Evolutionary conservation across 2,888 invertebrate genomes (phyloP), one percentile per base, ranked within the genome.

Genomic region (Thymelicus sylvestris): DNA sequence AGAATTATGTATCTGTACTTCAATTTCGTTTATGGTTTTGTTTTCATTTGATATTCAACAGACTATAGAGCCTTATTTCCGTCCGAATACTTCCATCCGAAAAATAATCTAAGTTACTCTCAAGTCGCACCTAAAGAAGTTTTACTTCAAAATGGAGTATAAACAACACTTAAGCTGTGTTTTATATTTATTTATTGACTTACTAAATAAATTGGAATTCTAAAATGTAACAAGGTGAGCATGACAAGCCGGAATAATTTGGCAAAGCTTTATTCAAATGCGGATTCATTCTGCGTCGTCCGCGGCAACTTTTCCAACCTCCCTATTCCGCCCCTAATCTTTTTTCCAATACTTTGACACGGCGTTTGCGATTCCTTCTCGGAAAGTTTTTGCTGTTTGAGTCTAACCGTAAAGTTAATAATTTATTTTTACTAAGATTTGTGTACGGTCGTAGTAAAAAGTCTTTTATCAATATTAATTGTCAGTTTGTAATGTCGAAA

Each of bases 281-380:
- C 55, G 55, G 12, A 55, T 55, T 24, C 24, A 24, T 55, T 52
- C 48, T 5, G 4, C 50, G 44, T 3, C 55, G 24, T 7, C 13
- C 13, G 52, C 52, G 52, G 13, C 50, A 41, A 31, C 38, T 64
- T 39, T 8, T 41, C 52, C 13, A 47, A n/a, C 59, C 6, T 19
- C 69, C 60, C 24, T 59, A 48, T 60, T 70, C 69, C 48, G 24
- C 50, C 48, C 57, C 50, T 70, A 70, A 70, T 70, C 69, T 70
- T 70, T 70, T 70, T 47, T n/a, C 69, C 69, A 70, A 70, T 65
- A 70, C 60, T 70, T 65, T 70, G 64, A 70, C 64, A 65, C 65
- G 60, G 59, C 65, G 41, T 64, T 69, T 69, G 59, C 39, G 39
- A 57, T 48, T 52, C 55, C 5, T 24, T 55, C 15, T 48, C 61